A percentile compares a stretch with the other conserved stretches of the same genome.
Evolutionary conservation across 2,888 invertebrate species (phyloP).

Genomic region (Xestobium rufovillosum): DNA sequence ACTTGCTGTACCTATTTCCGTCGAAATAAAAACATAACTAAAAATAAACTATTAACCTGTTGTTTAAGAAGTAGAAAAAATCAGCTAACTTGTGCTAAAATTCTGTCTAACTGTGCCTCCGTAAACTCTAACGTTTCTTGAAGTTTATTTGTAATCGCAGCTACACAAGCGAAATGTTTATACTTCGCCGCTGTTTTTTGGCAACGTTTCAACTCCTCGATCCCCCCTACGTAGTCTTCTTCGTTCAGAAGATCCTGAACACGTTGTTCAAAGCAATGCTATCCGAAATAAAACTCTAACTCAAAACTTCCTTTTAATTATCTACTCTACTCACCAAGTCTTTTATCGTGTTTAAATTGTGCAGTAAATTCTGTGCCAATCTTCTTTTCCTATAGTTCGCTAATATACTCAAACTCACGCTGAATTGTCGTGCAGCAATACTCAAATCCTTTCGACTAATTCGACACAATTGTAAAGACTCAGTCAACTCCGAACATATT

Average conservation of each 20-base stretch:
- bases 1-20: conserved; percentile 66
- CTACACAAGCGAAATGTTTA: conserved; percentile 85
- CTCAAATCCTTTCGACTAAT: conserved; percentile 65
- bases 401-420: conserved; percentile 79
- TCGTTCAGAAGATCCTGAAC: conserved; percentile 73
- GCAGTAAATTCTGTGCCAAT: conserved; percentile 69
- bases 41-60: conserved; percentile 19
- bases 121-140: conserved; percentile 87
- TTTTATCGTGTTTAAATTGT: conserved; percentile 72
- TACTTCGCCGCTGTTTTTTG: conserved; percentile 78
- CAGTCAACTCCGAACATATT: conserved; percentile 61
- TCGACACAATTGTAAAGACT: conserved; percentile 63
- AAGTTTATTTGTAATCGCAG: conserved; percentile 75
- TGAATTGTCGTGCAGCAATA: conserved; percentile 73
- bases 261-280: conserved; percentile 78
- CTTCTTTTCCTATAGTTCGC: conserved; percentile 88
- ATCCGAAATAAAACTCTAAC: conserved; percentile 39
- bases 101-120: conserved; percentile 84
- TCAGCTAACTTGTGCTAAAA: conserved; percentile 61
- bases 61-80: conserved; percentile 1
- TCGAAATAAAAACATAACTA: conserved; percentile 67
- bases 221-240: conserved; percentile 84
- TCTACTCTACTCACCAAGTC: conserved; percentile 56
- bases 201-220: conserved; percentile 81
- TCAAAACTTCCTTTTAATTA: conserved; percentile 40